Conservation (phyloP, 2,888 invertebrate species). For the Meliscaeva auricollis region DNA sequence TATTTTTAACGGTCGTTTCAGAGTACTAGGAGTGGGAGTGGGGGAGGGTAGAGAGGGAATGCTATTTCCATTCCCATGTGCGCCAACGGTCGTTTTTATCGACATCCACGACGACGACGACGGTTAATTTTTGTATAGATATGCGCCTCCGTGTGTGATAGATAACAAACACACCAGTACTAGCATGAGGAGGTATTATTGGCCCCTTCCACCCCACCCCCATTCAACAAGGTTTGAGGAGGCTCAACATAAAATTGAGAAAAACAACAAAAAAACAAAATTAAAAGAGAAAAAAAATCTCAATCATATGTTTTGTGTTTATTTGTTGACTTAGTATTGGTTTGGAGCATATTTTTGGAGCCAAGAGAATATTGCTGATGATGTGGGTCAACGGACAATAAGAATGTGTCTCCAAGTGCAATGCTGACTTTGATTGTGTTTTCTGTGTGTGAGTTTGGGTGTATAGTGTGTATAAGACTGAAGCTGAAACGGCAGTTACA, state of each 20-base stretch:
- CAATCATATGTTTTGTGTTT: slow-evolving; percentile 8
- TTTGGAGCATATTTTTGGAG: slow-evolving; percentile 61
- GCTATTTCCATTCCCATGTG: slow-evolving; percentile 59
- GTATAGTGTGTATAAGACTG: neutral
- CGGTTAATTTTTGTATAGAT: slow-evolving; percentile 54
- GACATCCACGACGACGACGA: slow-evolving; percentile 46
- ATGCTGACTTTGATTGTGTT: neutral
- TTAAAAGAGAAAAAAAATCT: neutral
- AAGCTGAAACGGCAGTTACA: slow-evolving; percentile 69
- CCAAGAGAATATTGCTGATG: slow-evolving; percentile 33
- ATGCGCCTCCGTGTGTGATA: slow-evolving; percentile 51
- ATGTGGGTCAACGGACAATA: slow-evolving; percentile 73
- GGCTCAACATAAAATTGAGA: slow-evolving; percentile 33
- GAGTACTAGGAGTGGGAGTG: neutral
- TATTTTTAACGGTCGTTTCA: slow-evolving; percentile 73
- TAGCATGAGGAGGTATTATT: neutral
- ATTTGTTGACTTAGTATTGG: slow-evolving; percentile 23
- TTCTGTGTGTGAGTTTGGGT: slow-evolving; percentile 3
- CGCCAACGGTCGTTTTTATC: slow-evolving; percentile 72
- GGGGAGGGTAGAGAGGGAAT: neutral
- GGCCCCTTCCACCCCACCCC: neutral
- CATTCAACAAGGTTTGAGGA: neutral
- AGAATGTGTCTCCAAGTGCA: slow-evolving; percentile 59
- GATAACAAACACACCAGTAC: slow-evolving; percentile 27
- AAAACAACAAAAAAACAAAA: neutral